Percentiles rank a stretch among this genome's conserved stretches.
Evolutionary conservation across 2,113 vertebrate genomes (phyloP).

Genomic region (Sinocyclocheilus anophthalmus): DNA sequence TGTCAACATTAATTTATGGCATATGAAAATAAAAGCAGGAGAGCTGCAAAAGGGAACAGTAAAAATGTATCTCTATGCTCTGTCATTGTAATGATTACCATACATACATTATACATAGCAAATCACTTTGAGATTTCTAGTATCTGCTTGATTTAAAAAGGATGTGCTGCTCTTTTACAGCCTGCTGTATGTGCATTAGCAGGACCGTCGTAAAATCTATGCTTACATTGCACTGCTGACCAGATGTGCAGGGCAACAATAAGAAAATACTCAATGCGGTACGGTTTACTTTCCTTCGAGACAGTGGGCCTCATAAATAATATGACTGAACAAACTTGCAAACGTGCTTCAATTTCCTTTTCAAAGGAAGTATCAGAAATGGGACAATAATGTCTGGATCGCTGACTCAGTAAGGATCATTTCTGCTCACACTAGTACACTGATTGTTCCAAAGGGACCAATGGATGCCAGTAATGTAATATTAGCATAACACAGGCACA

Average conservation of each 20-base stretch:
- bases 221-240: slow-evolving; percentile 48
- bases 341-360: slow-evolving; percentile 16
- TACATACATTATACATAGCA: slow-evolving; percentile 42
- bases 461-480: background rate
- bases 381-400: slow-evolving; percentile 11
- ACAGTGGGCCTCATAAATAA: slow-evolving; percentile 18
- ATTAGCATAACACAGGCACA: background rate
- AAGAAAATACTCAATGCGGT: slow-evolving; percentile 24
- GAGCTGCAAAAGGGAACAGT: slow-evolving; percentile 3
- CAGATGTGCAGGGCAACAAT: slow-evolving; percentile 33
- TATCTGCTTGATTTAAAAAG: slow-evolving; percentile 19
- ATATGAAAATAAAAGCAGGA: slow-evolving; percentile 32
- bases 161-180: slow-evolving; percentile 42
- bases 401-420: slow-evolving; percentile 8
- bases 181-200: slow-evolving; percentile 49
- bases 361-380: slow-evolving; percentile 6
- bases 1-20: slow-evolving; percentile 38
- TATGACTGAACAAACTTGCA: slow-evolving; percentile 25
- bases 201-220: slow-evolving; percentile 48
- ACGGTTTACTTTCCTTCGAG: background rate
- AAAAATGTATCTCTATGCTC: background rate
- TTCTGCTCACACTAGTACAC: background rate
- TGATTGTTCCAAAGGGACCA: background rate
- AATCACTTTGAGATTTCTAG: slow-evolving; percentile 31
- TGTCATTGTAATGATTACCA: slow-evolving; percentile 15